phyloP scores from a whole-genome alignment of 2,888 invertebrate genomes.

The Phengaris arion region DNA sequence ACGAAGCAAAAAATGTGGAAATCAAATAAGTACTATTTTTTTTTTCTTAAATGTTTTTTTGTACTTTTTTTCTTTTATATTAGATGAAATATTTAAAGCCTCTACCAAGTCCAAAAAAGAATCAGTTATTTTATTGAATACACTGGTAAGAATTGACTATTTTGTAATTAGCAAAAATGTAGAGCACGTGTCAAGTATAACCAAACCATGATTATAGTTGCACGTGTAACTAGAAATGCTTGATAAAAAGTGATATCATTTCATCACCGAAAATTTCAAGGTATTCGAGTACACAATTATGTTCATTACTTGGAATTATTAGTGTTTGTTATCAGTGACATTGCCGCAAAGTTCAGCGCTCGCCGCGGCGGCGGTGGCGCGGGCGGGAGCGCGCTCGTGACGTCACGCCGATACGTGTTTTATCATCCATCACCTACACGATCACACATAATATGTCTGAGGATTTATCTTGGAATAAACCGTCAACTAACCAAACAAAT shows the following conservation, averaged over 20 bases:
- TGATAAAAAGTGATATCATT: not conserved
- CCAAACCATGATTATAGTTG: not conserved
- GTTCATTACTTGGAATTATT: constrained; percentile 53
- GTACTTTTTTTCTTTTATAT: not conserved
- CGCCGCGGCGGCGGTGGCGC: constrained; percentile 43
- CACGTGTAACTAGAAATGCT: not conserved
- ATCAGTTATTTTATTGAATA: not conserved
- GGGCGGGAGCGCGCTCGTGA: constrained; percentile 50
- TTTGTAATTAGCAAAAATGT: not conserved
- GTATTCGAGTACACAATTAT: constrained; percentile 3
- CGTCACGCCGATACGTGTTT: constrained; percentile 66
- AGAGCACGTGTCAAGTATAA: constrained; percentile 11
- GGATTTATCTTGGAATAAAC: constrained; percentile 18
- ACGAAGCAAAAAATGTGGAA: not conserved
- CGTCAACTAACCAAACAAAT: not conserved
- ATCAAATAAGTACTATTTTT: not conserved
- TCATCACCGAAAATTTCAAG: constrained; percentile 6
- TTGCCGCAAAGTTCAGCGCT: constrained; percentile 66
- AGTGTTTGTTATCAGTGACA: constrained; percentile 62
- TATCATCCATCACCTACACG: constrained; percentile 47
- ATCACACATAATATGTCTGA: constrained; percentile 21
- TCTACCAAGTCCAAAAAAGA: not conserved
- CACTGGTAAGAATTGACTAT: not conserved
- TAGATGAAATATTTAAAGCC: not conserved
- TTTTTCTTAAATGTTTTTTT: not conserved